phyloP scores from a whole-genome alignment of 1,140 invertebrate species.

The Thrips palmi region DNA sequence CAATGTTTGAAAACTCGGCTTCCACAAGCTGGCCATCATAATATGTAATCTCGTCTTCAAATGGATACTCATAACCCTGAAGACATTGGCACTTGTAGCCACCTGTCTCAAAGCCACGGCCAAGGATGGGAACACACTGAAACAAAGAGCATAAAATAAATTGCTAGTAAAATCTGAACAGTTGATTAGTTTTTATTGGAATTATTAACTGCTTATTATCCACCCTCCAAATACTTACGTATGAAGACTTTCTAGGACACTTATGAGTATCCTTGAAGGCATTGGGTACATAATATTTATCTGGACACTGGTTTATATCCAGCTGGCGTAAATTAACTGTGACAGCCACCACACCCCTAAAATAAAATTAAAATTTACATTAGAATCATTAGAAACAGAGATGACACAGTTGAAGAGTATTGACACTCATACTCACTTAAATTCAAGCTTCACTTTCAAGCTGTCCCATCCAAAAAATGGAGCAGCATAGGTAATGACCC shows the following conservation, averaged over 20 bases:
- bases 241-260: slow-evolving; percentile 78
- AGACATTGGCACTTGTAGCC: slow-evolving; percentile 98
- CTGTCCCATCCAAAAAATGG: slow-evolving; percentile 96
- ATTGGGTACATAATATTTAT: slow-evolving; percentile 73
- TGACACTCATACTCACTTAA: slow-evolving; percentile 55
- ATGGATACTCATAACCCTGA: slow-evolving; percentile 94
- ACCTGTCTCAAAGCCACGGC: slow-evolving; percentile 75
- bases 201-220: not conserved
- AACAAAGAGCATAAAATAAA: slow-evolving; percentile 18
- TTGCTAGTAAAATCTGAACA: slow-evolving; percentile 1
- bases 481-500: slow-evolving; percentile 85
- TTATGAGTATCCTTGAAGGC: slow-evolving; percentile 91
- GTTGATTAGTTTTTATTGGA: not conserved
- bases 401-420: not conserved
- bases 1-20: slow-evolving; percentile 78
- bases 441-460: slow-evolving; percentile 75
- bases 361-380: slow-evolving; percentile 19
- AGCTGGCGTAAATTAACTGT: slow-evolving; percentile 77
- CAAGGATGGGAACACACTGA: slow-evolving; percentile 85
- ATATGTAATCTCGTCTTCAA: slow-evolving; percentile 84
- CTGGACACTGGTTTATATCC: slow-evolving; percentile 90
- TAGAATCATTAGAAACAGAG: not conserved
- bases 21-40: slow-evolving; percentile 93
- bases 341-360: slow-evolving; percentile 82
- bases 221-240: slow-evolving; percentile 67